A percentile compares a stretch with the other conserved stretches of the same genome.
Conservation (phyloP, 2,888 invertebrate genomes). For the Bunonema sp. region DNA sequence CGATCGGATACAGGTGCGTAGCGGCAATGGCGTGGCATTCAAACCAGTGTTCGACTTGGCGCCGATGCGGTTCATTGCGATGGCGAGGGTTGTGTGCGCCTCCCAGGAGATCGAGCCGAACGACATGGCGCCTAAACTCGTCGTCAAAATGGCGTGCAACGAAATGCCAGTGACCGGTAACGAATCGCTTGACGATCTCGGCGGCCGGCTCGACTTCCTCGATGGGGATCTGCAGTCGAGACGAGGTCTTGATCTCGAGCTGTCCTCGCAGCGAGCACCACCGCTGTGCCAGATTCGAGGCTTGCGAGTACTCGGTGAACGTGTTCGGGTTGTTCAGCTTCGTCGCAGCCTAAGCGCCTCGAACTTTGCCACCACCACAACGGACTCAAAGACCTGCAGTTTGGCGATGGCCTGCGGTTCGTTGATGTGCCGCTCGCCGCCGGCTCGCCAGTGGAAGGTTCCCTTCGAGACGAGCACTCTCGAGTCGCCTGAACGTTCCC, state of each 20-base stretch:
- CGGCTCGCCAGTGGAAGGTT: conserved; percentile 75
- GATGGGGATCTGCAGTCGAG: conserved; percentile 57
- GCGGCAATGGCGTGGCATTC: too few species aligned
- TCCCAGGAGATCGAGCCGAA: conserved; percentile 91
- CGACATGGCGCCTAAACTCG: conserved; percentile 67
- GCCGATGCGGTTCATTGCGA: conserved; percentile 90
- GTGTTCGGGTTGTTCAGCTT: conserved; percentile 63
- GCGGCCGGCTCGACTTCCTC: conserved; percentile 77
- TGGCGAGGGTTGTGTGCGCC: conserved; percentile 79
- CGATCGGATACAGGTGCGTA: too few species aligned
- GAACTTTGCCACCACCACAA: too few species aligned
- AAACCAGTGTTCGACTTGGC: conserved; percentile 98
- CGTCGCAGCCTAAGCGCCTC: conserved; percentile 70
- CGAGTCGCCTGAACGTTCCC: conserved; percentile 54
- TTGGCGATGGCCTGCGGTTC: conserved; percentile 73
- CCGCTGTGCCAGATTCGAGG: conserved; percentile 68
- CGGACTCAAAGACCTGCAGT: conserved; percentile 52
- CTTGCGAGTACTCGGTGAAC: conserved; percentile 69
- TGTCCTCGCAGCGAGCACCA: conserved; percentile 69
- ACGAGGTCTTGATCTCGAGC: conserved; percentile 65
- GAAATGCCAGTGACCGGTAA: conserved; percentile 54
- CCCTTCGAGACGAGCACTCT: conserved; percentile 73
- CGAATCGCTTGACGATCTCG: conserved; percentile 85
- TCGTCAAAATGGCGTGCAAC: not conserved
- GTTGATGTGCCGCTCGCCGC: conserved; percentile 89